Evolutionary conservation across 2,113 vertebrate species (phyloP), one percentile per base, ranked within the genome.

Genomic region (Rhynchopsitta pachyrhyncha): DNA sequence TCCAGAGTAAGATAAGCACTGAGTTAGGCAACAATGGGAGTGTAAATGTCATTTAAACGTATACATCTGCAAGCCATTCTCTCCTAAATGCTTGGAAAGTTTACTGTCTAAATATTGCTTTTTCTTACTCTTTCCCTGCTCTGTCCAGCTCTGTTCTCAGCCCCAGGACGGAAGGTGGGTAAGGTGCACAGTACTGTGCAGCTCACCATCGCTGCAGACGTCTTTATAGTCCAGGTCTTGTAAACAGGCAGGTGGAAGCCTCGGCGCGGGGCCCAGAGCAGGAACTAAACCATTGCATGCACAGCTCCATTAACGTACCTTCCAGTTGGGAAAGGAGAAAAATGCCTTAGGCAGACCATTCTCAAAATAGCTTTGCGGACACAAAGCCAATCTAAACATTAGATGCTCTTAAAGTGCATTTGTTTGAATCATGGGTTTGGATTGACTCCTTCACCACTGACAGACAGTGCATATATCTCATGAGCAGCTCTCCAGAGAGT

Each of bases 1-100:
- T 75, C 82, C 80, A 71, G 91, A 94, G 93, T 97, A 97, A 94
- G 93, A 97, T 87, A 93, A 95, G 88, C 88, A 97, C 76, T 42
- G 90, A 97, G 94, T 94, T 97, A 98, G 80, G 97, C 97, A 98
- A 97, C 96, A 98, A 97, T 92, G 88, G 95, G 95, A 90, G 78
- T 86, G 93, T 97, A 96, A 97, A 97, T 97, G 97, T 92, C 83
- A 92, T 94, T 96, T 96, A 94, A 97, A 86, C 89, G 57, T 97
- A 94, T 97, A 97, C 97, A 98, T 98, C 97, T 98, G 98, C 93
- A 97, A 98, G 77, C 93, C 96, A 98, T 98, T 98, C 96, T 81
- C 90, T 97, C 78, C 68, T 85, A 81, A 97, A 97, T 71, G 90
- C 93, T 95, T 97, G 97, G 97, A 97, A 97, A 95, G 90, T 90